phyloP scores from a whole-genome alignment of 1,140 invertebrate species.

The Drosophila tristis region DNA sequence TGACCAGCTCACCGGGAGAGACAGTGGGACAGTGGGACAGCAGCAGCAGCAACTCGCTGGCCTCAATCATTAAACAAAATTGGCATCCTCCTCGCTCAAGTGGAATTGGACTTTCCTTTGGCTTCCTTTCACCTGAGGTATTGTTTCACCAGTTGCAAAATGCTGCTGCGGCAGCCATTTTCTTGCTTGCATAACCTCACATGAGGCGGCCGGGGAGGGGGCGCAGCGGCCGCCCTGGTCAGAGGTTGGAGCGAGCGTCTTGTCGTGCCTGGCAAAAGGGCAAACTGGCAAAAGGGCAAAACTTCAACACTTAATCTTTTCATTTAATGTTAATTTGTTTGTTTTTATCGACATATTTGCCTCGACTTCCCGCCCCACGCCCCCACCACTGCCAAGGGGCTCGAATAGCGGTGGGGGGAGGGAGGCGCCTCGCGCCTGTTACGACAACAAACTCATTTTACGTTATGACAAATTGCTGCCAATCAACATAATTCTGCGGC shows the following conservation, averaged over 20 bases:
- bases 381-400: not conserved
- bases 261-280: slow-evolving; percentile 58
- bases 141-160: no score
- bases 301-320: slow-evolving; percentile 82
- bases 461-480: slow-evolving; percentile 81
- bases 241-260: slow-evolving; percentile 1
- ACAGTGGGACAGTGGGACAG: no score
- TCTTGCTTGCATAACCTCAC: slow-evolving; percentile 55
- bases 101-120: no score
- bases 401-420: slow-evolving; percentile 1
- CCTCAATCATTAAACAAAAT: no score
- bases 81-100: no score
- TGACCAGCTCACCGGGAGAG: no score
- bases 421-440: slow-evolving; percentile 75
- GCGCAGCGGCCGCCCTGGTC: not conserved
- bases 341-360: slow-evolving; percentile 80
- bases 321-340: slow-evolving; percentile 82
- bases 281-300: slow-evolving; percentile 57
- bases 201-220: slow-evolving; percentile 4
- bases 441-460: slow-evolving; percentile 81
- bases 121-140: no score
- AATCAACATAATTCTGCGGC: slow-evolving; percentile 79
- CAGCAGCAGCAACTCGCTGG: no score
- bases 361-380: slow-evolving; percentile 9
- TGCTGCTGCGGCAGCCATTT: slow-evolving; percentile 19